Evolutionary conservation across 2,888 invertebrate species (phyloP).

Genomic region (Diachrysia chrysitis): DNA sequence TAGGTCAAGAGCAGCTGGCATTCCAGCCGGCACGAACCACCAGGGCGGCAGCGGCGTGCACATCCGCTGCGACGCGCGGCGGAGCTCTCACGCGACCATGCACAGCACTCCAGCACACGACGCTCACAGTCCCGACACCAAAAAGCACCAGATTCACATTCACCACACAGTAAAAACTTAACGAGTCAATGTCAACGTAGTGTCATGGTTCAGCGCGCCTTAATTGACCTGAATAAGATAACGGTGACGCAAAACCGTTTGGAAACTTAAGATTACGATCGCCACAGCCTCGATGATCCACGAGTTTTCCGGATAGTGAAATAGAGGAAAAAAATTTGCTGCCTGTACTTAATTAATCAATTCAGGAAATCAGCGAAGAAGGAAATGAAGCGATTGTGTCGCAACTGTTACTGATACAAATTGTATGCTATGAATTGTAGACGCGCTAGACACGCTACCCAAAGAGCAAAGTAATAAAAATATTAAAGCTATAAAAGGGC

Average conservation of each 20-base stretch:
- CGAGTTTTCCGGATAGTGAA: slow-evolving; percentile 73
- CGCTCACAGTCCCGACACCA: slow-evolving; percentile 58
- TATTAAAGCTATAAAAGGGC: slow-evolving; percentile 80
- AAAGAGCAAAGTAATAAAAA: slow-evolving; percentile 77
- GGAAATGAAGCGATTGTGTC: slow-evolving; percentile 65
- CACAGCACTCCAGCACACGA: slow-evolving; percentile 59
- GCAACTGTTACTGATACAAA: slow-evolving; percentile 58
- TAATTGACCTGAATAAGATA: slow-evolving; percentile 81
- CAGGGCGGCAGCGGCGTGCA: slow-evolving; percentile 85
- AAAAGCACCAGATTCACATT: slow-evolving; percentile 75
- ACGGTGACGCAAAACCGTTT: slow-evolving; percentile 79
- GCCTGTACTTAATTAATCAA: slow-evolving; percentile 66
- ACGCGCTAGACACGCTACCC: slow-evolving; percentile 61
- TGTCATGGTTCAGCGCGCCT: slow-evolving; percentile 81
- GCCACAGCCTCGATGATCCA: slow-evolving; percentile 66
- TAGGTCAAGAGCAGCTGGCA: slow-evolving; percentile 89
- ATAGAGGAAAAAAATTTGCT: slow-evolving; percentile 70
- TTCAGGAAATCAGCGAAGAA: slow-evolving; percentile 68
- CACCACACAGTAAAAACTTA: slow-evolving; percentile 74
- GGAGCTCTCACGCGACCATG: slow-evolving; percentile 70
- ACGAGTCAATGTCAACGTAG: slow-evolving; percentile 79
- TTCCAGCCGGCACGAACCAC: slow-evolving; percentile 86
- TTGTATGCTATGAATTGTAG: slow-evolving; percentile 49
- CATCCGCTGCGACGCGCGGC: slow-evolving; percentile 81
- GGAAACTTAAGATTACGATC: slow-evolving; percentile 72